Evolutionary conservation across 1,140 invertebrate genomes (phyloP).

Genomic region (Araneus ventricosus): DNA sequence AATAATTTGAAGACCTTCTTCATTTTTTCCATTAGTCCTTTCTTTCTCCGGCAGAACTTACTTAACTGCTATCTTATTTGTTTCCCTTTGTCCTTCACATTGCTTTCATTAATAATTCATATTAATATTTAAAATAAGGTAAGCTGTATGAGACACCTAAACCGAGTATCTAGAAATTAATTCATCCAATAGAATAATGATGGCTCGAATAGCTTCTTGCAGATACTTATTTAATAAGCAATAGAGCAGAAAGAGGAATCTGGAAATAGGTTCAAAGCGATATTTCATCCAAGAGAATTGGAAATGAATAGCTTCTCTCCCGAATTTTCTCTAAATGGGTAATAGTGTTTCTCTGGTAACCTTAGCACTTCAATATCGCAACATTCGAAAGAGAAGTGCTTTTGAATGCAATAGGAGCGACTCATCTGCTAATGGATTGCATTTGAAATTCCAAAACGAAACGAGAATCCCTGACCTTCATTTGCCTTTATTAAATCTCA

Average conservation of each 20-base stretch:
- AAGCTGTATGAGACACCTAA: too few species aligned
- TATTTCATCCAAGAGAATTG: background rate
- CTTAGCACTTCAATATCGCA: background rate
- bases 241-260: background rate
- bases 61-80: too few species aligned
- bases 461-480: background rate
- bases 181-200: background rate
- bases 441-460: constrained; percentile 40
- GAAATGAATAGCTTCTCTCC: background rate
- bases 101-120: too few species aligned
- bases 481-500: constrained; percentile 36
- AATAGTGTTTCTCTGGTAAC: constrained; percentile 5
- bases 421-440: constrained; percentile 2
- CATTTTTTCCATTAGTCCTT: too few species aligned
- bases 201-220: background rate
- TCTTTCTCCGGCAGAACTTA: too few species aligned
- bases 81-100: too few species aligned
- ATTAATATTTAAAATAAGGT: too few species aligned
- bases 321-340: background rate
- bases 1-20: too few species aligned
- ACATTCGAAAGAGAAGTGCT: background rate
- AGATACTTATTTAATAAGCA: background rate
- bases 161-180: too few species aligned
- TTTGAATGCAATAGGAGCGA: background rate
- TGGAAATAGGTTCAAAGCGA: background rate